Evolutionary conservation across 2,888 invertebrate species (phyloP), one percentile per base, ranked within the genome.

Genomic region (Agrilus mali): DNA sequence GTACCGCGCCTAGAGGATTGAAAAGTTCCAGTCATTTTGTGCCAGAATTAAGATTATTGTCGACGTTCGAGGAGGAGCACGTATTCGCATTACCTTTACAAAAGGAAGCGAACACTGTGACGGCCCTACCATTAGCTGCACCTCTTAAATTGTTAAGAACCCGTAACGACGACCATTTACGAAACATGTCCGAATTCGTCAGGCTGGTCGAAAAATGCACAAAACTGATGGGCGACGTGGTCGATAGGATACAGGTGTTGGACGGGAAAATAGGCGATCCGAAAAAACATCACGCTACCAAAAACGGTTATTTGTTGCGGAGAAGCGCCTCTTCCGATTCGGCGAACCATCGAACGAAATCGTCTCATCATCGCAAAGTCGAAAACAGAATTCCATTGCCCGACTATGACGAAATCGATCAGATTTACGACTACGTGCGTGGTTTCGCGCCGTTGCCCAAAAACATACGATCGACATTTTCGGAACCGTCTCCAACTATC

Each of bases 331-430:
- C 86, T 40, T 83, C 84, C 36, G 87, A 86, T 61, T 77, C 83
- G 22, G 77, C 77, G 0, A 66, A 65, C 56, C 61, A 76, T 69
- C 58, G 68, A 57, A 53, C 65, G 49, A 58, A 77, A 73, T 60
- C 69, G 63, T 52, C 73, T 72, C 60, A 65, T 54, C 52, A 58
- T 56, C 46, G 60, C 60, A 70, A 45, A 60, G 84, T 80, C 55
- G 80, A 78, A 58, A 78, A 75, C 54, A 73, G 75, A 50, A 73
- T 75, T 40, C 69, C 71, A 2, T 62, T 69, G 14, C 69, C 67
- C 48, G 90, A 92, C 58, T 92, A 94, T 66, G 90, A 93, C 55
- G 93, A 95, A 68, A 92, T 95, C 54, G 94, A 95, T 71, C 90
- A 94, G 67, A 90, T 95, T 52, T 95, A 95, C 63, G 92, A 93